Evolutionary conservation across 1,140 invertebrate species (phyloP).

Genomic region (Hydropsyche tenuis): DNA sequence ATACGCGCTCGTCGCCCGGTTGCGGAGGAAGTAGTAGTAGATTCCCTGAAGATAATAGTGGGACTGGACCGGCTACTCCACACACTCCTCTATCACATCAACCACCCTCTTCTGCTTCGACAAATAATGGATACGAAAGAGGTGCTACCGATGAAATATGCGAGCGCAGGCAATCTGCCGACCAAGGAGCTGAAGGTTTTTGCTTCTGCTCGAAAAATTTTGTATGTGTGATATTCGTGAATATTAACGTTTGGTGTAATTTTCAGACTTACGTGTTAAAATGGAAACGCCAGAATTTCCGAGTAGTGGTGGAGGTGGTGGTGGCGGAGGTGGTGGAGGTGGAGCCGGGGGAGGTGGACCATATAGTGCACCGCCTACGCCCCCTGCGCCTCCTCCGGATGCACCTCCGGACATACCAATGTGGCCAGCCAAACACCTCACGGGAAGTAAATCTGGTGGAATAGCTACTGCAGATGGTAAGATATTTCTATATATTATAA

Average conservation of each 20-base stretch:
- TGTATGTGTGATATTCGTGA: not conserved
- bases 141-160: slow-evolving; percentile 58
- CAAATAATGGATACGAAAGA: slow-evolving; percentile 60
- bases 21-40: slow-evolving; percentile 52
- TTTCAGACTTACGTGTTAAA: slow-evolving; percentile 59
- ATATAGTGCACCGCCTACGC: slow-evolving; percentile 52
- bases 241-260: not conserved
- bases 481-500: not conserved
- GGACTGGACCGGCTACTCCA: slow-evolving; percentile 54
- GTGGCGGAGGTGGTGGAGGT: slow-evolving; percentile 62
- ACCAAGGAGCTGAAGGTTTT: slow-evolving; percentile 62
- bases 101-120: slow-evolving; percentile 54
- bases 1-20: slow-evolving; percentile 61
- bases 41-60: slow-evolving; percentile 56
- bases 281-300: slow-evolving; percentile 64
- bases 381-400: slow-evolving; percentile 51
- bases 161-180: slow-evolving; percentile 56
- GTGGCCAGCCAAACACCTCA: slow-evolving; percentile 59
- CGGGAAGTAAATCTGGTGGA: slow-evolving; percentile 62
- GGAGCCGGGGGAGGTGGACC: slow-evolving; percentile 59
- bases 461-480: slow-evolving; percentile 62
- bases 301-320: slow-evolving; percentile 51
- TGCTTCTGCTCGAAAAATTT: too few relatives aligned
- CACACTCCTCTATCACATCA: slow-evolving; percentile 56
- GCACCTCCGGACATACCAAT: slow-evolving; percentile 56